Base-by-base conservation (phyloP, 92 coral and sea anemone species). In the Siderastrea siderea region DNA sequence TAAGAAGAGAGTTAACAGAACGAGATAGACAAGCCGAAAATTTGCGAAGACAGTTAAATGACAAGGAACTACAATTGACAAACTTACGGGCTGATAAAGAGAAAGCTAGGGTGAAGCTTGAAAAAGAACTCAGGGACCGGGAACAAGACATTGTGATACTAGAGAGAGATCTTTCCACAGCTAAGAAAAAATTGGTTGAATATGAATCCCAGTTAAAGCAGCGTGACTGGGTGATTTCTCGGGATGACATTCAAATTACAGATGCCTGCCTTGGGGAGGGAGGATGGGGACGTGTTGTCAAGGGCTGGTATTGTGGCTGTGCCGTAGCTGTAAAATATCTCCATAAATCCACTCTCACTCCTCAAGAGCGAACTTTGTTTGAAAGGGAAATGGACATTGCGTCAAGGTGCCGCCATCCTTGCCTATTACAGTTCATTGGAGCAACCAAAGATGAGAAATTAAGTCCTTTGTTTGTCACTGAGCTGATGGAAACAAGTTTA, bases 371-470 rank as follows among this genome's bases (percentile, higher is more conserved):
- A n/a, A 67, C 86, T 5, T 49, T 86, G 46, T 95, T 95, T 86
- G 93, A 79, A 15, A 84, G 98, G 79, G 98, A 95, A 71, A 87
- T 93, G 91, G 75, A 78, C 66, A 95, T 95, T 26, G 98, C 98
- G 5, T 85, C 96, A 17, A 88, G 93, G 15, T 91, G 95, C 68
- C 91, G 98, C 45, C 96, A 95, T 84, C 98, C 98, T 7, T 93
- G 93, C 58, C 70, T 95, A 26, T 65, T 95, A 11, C 98, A 95
- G 84, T 95, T 95, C 68, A 95, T 95, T 47, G 98, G 96, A 46
- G 98, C 98, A 47, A 95, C 98, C n/a, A n/a, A n/a, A 14, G 98
- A 89, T 61, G 81, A 87, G n/a, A n/a, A n/a, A n/a, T n/a, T n/a
- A n/a, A n/a, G n/a, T n/a, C n/a, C n/a, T 57, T 66, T 83, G 51